Evolutionary conservation across 1,140 invertebrate genomes (phyloP).

Genomic region (Anthonomus grandis): DNA sequence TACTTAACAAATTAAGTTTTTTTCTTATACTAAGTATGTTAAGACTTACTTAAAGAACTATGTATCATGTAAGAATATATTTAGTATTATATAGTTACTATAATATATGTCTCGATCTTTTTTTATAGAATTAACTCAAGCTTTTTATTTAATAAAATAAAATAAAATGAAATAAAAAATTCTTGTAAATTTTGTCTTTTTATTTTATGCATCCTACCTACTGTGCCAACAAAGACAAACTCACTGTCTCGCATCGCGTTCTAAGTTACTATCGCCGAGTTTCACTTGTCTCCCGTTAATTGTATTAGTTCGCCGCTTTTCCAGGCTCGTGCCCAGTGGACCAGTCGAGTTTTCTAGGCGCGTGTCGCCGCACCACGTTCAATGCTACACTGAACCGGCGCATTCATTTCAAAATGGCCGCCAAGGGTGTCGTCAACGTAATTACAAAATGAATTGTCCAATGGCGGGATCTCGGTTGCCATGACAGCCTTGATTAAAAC

Average conservation of each 20-base stretch:
- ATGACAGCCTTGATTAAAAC: slow-evolving; percentile 52
- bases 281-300: slow-evolving; percentile 51
- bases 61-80: too few species aligned
- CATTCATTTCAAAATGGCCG: slow-evolving; percentile 51
- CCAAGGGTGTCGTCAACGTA: slow-evolving; percentile 52
- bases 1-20: too few species aligned
- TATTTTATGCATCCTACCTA: too few species aligned
- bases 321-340: slow-evolving; percentile 39
- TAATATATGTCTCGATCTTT: too few species aligned
- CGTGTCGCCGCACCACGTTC: slow-evolving; percentile 28
- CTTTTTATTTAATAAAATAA: too few species aligned
- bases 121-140: too few species aligned
- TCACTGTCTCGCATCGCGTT: slow-evolving; percentile 21
- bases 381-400: slow-evolving; percentile 40
- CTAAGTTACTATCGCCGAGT: slow-evolving; percentile 50
- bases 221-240: slow-evolving; percentile 20
- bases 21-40: too few species aligned
- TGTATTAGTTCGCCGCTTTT: slow-evolving; percentile 49
- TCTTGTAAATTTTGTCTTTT: too few species aligned
- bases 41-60: too few species aligned
- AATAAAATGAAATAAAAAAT: too few species aligned
- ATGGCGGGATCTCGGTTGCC: slow-evolving; percentile 51
- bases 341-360: slow-evolving; percentile 28
- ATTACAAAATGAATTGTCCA: slow-evolving; percentile 53
- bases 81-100: too few species aligned